Conservation (phyloP, 1,140 invertebrate species). For the Asobara japonica region DNA sequence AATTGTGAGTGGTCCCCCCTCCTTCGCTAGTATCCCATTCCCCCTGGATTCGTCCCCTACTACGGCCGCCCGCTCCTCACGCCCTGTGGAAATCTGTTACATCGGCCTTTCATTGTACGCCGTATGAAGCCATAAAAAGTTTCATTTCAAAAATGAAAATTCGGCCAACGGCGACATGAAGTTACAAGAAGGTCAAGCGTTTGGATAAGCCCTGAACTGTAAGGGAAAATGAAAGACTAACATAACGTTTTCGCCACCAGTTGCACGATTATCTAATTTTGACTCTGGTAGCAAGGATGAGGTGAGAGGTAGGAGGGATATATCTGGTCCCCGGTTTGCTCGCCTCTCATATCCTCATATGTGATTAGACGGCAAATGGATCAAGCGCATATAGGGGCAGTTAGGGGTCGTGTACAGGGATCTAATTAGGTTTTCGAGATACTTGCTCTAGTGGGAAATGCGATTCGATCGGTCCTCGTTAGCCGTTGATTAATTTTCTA, state of each 20-base stretch:
- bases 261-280: constrained; percentile 5
- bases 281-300: not conserved
- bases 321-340: not conserved
- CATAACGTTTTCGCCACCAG: not conserved
- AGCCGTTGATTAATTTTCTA: constrained; percentile 6
- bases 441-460: not conserved
- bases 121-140: too few species aligned
- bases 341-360: constrained; percentile 1
- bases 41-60: too few species aligned
- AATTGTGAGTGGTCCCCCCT: too few species aligned
- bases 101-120: too few species aligned
- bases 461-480: constrained; percentile 11
- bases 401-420: not conserved
- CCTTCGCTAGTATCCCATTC: too few species aligned
- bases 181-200: not conserved
- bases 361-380: constrained; percentile 14
- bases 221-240: not conserved
- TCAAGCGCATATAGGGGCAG: not conserved
- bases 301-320: not conserved
- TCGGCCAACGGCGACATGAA: not conserved
- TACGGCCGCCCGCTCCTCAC: too few species aligned
- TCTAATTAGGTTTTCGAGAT: constrained; percentile 8
- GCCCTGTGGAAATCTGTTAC: too few species aligned
- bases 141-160: too few species aligned
- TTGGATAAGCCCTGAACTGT: not conserved